These are phyloP conservation scores for Theocolax elegans DNA, from an alignment of 1,140 invertebrate genomes.

Conservation along the genomic window DNA sequence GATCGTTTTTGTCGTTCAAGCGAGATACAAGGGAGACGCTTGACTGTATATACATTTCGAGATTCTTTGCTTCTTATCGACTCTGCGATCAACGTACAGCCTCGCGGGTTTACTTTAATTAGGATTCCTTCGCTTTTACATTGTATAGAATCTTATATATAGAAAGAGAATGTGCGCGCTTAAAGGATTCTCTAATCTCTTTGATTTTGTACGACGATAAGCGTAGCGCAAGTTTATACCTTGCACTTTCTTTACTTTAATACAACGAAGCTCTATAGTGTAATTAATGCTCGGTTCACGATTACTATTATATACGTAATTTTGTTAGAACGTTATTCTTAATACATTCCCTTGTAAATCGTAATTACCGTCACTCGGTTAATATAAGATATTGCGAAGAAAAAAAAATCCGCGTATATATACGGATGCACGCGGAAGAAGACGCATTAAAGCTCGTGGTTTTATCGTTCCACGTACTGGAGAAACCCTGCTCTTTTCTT, in stretches of 20 bases:
- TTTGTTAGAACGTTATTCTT: conserved; percentile 11
- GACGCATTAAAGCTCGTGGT: conserved; percentile 22
- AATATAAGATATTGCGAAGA: background rate
- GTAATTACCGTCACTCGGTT: conserved; percentile 23
- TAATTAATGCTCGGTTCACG: conserved; percentile 20
- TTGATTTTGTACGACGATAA: conserved; percentile 7
- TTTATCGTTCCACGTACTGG: conserved; percentile 2
- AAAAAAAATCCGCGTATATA: background rate
- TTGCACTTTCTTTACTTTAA: conserved; percentile 30
- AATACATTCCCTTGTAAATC: conserved; percentile 30
- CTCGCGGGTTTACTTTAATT: conserved; percentile 28
- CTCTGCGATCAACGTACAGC: too few species aligned
- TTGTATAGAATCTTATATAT: background rate
- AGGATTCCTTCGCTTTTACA: conserved; percentile 2
- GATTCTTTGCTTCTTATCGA: background rate
- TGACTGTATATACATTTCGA: too few species aligned
- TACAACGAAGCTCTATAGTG: background rate
- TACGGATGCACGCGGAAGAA: background rate
- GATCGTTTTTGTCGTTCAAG: too few species aligned
- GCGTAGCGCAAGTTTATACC: background rate
- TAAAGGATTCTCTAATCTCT: background rate
- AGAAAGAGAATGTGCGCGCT: background rate
- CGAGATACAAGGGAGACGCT: too few species aligned
- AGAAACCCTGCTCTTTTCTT: conserved; percentile 9
- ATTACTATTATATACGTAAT: background rate